phyloP scores from a whole-genome alignment of 2,113 vertebrate genomes.

The Mola mola region DNA sequence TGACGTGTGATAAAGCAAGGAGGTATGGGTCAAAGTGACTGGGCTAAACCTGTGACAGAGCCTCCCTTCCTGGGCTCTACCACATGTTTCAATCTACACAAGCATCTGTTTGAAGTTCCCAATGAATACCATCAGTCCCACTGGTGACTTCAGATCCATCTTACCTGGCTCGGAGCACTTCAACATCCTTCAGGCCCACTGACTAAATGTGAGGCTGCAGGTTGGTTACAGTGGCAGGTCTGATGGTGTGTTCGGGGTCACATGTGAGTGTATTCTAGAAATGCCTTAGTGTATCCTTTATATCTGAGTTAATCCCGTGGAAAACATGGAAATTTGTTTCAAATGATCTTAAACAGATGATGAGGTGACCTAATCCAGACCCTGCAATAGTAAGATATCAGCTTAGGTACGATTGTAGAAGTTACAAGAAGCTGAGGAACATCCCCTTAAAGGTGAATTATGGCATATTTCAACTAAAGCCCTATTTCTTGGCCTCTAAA shows the following conservation, averaged over 20 bases:
- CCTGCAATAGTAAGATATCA: no score
- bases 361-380: no score
- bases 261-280: not conserved
- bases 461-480: no score
- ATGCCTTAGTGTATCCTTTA: not conserved
- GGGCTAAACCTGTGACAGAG: constrained; percentile 76
- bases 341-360: no score
- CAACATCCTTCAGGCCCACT: constrained; percentile 31
- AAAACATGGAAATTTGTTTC: no score
- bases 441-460: no score
- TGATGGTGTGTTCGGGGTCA: not conserved
- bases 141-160: constrained; percentile 69
- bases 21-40: constrained; percentile 80
- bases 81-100: constrained; percentile 81
- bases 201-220: constrained; percentile 12
- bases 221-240: not conserved
- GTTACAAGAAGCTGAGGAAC: no score
- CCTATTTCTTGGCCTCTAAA: no score
- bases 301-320: not conserved
- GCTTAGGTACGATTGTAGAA: no score
- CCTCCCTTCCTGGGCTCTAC: constrained; percentile 64
- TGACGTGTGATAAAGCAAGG: constrained; percentile 79
- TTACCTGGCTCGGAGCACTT: constrained; percentile 52
- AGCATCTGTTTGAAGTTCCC: constrained; percentile 83
- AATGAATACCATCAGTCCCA: constrained; percentile 75